These are phyloP conservation scores for Steinernema hermaphroditum DNA, from an alignment of 2,888 invertebrate species.

Conservation along the genomic window DNA sequence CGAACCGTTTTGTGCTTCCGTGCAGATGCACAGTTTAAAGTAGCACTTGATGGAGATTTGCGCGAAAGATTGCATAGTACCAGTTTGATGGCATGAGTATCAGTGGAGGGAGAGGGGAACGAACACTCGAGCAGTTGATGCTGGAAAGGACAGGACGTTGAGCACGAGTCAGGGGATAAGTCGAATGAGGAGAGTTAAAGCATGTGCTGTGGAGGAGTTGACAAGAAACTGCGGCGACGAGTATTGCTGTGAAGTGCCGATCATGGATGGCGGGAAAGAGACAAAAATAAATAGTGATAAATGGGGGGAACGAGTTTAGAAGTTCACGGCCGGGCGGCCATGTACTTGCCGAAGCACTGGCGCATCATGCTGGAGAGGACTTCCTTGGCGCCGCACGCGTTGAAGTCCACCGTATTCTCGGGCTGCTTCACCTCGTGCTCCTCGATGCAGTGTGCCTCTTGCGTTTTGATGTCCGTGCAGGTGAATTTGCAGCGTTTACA, in stretches of 20 bases:
- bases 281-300: neutral
- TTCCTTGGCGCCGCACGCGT: conserved; percentile 35
- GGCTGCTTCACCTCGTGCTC: conserved; percentile 29
- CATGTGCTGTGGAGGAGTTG: conserved; percentile 1
- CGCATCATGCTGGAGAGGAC: conserved; percentile 31
- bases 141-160: neutral
- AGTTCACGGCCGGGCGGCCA: conserved; percentile 4
- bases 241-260: neutral
- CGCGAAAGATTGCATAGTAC: conserved; percentile 14
- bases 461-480: conserved; percentile 23
- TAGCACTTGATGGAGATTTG: conserved; percentile 13
- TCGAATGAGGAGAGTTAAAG: conserved; percentile 1
- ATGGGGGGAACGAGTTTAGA: neutral
- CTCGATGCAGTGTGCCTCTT: conserved; percentile 20
- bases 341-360: conserved; percentile 35
- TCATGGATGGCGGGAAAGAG: neutral
- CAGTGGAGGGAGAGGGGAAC: neutral
- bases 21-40: neutral
- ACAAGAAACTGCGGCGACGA: neutral
- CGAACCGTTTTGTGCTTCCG: neutral
- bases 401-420: conserved; percentile 28
- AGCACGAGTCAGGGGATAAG: conserved; percentile 6
- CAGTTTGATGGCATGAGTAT: conserved; percentile 24
- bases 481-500: conserved; percentile 40
- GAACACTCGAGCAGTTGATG: neutral